These are phyloP conservation scores for Chrysina gloriosa DNA, from an alignment of 2,888 invertebrate genomes.

Conservation along the genomic window DNA sequence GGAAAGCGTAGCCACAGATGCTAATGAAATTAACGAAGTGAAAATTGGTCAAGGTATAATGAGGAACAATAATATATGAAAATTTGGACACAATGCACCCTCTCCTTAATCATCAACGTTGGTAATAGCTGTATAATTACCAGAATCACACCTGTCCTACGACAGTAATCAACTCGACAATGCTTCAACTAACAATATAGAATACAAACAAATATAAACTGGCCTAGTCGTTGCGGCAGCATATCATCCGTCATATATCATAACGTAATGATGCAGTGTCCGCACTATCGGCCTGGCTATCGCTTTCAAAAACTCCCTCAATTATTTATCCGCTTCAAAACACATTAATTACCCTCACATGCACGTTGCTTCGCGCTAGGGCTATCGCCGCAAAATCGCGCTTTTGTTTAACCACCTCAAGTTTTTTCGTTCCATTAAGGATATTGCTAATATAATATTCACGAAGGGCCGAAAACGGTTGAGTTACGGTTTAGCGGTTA, in stretches of 20 bases:
- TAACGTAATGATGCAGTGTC: conserved; percentile 62
- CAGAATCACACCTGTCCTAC: conserved; percentile 61
- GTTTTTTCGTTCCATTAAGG: conserved; percentile 24
- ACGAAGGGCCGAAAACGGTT: conserved; percentile 14
- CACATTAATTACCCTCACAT: conserved; percentile 58
- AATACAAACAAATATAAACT: conserved; percentile 56
- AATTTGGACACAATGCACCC: background rate
- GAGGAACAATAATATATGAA: background rate
- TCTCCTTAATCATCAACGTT: conserved; percentile 43
- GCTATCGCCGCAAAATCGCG: conserved; percentile 52
- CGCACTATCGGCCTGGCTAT: conserved; percentile 59
- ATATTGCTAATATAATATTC: conserved; percentile 37
- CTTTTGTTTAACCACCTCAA: conserved; percentile 29
- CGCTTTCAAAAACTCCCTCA: conserved; percentile 60
- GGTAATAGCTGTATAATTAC: conserved; percentile 51
- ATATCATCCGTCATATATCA: conserved; percentile 55
- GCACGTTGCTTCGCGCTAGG: background rate
- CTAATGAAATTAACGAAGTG: background rate
- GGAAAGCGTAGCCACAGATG: no score
- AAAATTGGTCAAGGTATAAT: no score
- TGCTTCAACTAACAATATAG: conserved; percentile 57
- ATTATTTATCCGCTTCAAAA: conserved; percentile 61
- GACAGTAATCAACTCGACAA: conserved; percentile 57
- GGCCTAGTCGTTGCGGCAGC: background rate
- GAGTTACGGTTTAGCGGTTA: conserved; percentile 3